Conservation (phyloP, 1,140 invertebrate species). For the Drosophila novamexicana region DNA sequence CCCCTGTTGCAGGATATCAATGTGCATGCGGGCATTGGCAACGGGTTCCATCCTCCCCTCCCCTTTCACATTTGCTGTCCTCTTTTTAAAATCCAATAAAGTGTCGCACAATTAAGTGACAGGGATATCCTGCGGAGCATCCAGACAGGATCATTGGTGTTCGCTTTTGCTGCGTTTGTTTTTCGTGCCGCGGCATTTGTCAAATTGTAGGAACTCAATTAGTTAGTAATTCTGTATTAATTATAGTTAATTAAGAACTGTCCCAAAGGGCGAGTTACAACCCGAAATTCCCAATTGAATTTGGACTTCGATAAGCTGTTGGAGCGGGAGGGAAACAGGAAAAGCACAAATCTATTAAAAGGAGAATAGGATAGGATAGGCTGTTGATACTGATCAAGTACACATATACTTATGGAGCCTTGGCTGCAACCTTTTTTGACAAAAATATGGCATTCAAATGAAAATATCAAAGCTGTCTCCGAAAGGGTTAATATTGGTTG, state of each 20-base stretch:
- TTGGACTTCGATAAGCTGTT: neutral
- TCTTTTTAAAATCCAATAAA: conserved; percentile 82
- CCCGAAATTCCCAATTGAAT: conserved; percentile 6
- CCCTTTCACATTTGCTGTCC: conserved; percentile 4
- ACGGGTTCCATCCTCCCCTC: neutral
- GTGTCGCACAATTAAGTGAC: conserved; percentile 78
- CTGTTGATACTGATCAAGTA: no score
- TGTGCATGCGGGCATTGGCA: conserved; percentile 5
- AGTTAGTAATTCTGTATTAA: conserved; percentile 17
- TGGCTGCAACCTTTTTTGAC: no score
- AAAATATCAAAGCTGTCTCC: no score
- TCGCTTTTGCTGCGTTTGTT: conserved; percentile 41
- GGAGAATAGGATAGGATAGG: no score
- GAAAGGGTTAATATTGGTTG: no score
- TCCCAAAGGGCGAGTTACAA: neutral
- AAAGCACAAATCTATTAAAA: neutral
- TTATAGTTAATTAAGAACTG: conserved; percentile 19
- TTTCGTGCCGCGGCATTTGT: conserved; percentile 37
- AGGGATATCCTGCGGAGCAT: conserved; percentile 69
- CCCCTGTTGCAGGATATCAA: conserved; percentile 29
- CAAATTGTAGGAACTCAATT: conserved; percentile 33
- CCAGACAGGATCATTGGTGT: neutral
- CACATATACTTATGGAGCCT: no score
- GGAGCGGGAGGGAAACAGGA: no score
- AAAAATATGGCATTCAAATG: no score